Base-by-base conservation (phyloP, 2,888 invertebrate genomes). In the Scelioninae gen. 1 region DNA sequence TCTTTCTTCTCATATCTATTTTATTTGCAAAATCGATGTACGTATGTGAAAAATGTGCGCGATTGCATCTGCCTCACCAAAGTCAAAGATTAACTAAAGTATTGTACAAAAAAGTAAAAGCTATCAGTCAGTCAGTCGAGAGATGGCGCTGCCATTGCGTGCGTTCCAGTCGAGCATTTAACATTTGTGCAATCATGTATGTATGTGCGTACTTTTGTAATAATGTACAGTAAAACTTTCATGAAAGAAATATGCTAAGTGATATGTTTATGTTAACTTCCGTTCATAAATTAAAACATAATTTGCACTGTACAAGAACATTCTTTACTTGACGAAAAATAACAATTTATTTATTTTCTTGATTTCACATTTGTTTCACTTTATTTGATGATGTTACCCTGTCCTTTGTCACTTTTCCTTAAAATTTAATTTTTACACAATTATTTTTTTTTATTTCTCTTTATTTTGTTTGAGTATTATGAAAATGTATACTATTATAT, bases 301-400 rank as follows among this genome's bases (percentile, higher is more conserved):
- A 83, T 56, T 80, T 80, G 68, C 72, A 77, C 83, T 84, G 84
- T 82, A 84, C 84, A 71, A 75, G 71, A 40, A 71, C 65, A 47
- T 79, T 66, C 63, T 76, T 76, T 40, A 81, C 60, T 65, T 65
- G 71, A 76, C 43, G 45, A 71, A 75, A 72, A 56, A 60, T 85
- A 85, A 83, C 80, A 83, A 85, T 85, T 83, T 85, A 85, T 85
- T 81, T 83, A 81, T 83, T 85, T 84, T 84, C 83, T 84, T 84
- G 84, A 80, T 84, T 83, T 83, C 82, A n/a, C n/a, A 84, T 81
- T 84, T 38, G 69, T 84, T 84, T 68, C 47, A 75, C 78, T 83
- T 85, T 76, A 83, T 84, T 85, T 83, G 13, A 77, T 68, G 55
- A 45, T 68, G 34, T 65, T 49, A 60, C 68, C 72, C 49, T 40